Evolutionary conservation across 2,888 invertebrate species (phyloP).

Genomic region (Tubiluchus corallicola): DNA sequence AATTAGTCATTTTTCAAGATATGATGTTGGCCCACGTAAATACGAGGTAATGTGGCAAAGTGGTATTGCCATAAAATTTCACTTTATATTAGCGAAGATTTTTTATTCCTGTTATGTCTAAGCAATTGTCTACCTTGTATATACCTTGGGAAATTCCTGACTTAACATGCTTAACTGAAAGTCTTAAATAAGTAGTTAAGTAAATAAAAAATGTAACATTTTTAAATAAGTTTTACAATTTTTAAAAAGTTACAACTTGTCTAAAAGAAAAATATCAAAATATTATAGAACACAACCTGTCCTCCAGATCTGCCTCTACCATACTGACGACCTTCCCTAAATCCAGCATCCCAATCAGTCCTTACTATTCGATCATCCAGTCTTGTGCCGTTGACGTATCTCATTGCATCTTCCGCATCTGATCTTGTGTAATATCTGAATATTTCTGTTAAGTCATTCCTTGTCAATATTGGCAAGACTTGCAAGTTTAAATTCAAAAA

Average conservation of each 20-base stretch:
- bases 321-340: conserved; percentile 91
- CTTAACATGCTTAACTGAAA: no score
- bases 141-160: no score
- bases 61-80: no score
- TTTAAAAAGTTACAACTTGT: background rate
- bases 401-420: conserved; percentile 37
- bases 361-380: conserved; percentile 89
- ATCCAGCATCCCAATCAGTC: conserved; percentile 98
- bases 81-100: no score
- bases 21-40: no score
- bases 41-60: no score
- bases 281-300: conserved; percentile 52
- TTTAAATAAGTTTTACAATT: background rate
- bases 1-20: no score
- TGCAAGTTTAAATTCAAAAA: background rate
- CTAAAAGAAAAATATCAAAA: background rate
- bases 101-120: no score
- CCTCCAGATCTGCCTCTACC: conserved; percentile 96
- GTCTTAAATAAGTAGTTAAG: background rate
- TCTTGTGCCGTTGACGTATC: conserved; percentile 86
- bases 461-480: conserved; percentile 1
- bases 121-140: no score
- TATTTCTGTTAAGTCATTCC: no score
- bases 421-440: conserved; percentile 34
- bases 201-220: no score